Evolutionary conservation across 2,113 vertebrate species (phyloP).

Genomic region (Nannobrachium achirus): DNA sequence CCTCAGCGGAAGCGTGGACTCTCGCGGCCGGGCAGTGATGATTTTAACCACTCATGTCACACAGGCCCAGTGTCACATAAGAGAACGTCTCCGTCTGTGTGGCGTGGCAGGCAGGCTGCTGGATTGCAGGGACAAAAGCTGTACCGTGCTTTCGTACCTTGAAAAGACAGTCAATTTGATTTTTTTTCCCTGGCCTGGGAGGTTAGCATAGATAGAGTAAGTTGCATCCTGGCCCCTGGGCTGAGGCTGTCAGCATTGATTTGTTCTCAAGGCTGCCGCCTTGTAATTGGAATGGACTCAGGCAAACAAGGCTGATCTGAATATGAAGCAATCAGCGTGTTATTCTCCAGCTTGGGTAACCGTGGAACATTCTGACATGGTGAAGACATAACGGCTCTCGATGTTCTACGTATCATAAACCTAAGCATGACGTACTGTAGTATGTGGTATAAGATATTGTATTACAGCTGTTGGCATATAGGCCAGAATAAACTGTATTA

Average conservation of each 20-base stretch:
- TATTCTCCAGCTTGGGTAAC: conserved; percentile 41
- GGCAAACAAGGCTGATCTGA: conserved; percentile 59
- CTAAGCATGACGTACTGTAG: no score
- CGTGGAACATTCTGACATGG: conserved; percentile 38
- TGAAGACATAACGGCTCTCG: no score
- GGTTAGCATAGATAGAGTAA: conserved; percentile 29
- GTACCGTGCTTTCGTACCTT: conserved; percentile 3
- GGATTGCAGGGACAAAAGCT: conserved; percentile 14
- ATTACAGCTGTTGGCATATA: no score
- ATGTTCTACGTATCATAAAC: no score
- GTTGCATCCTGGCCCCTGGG: conserved; percentile 10
- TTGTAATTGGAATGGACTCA: conserved; percentile 22
- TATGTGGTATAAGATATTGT: neutral
- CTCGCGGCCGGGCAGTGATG: conserved; percentile 29
- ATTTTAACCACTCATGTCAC: conserved; percentile 55
- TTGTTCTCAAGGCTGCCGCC: conserved; percentile 40
- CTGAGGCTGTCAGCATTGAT: conserved; percentile 16
- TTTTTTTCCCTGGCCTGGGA: conserved; percentile 33
- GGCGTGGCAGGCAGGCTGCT: conserved; percentile 21
- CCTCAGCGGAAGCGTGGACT: conserved; percentile 42
- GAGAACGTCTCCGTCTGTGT: conserved; percentile 29
- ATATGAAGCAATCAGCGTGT: conserved; percentile 12
- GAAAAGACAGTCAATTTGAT: conserved; percentile 45
- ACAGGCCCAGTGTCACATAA: conserved; percentile 41
- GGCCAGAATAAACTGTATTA: conserved; percentile 25